Evolutionary conservation across 2,797 vertebrate species (phyloP), one percentile per base, ranked within the genome.

Genomic region (Anguilla anguilla): DNA sequence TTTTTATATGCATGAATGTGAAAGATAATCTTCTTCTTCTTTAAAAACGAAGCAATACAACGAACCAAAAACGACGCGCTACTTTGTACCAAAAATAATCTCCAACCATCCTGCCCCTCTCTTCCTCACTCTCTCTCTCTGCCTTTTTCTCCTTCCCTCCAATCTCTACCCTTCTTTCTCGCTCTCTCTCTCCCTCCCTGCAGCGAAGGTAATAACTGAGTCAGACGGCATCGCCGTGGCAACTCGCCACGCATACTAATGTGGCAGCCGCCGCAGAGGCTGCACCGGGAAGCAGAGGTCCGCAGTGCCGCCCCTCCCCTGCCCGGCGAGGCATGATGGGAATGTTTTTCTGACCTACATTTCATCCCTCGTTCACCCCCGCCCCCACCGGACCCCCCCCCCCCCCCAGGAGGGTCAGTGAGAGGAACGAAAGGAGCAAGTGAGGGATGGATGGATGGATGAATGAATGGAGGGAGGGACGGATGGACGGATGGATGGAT

Each of bases 291-390:
- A 28, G 81, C 81, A 82, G 84, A 25, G 77, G 53, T 77, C 35
- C 43, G 88, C 89, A 89, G 85, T 61, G 79, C 89, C 49, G 82
- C 89, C 91, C 81, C 91, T 86, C 31, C 91, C 92, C 87, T 79
- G 1, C 74, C 86, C 35, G 6, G 43, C 61, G 53, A 67, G 11
- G 89, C 91, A 91, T 87, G 89, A 93, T 87, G 57, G 88, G 89
- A 84, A 93, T 95, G 95, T 95, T 95, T 95, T 95, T 93, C 90
- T 95, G 95, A 95, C 95, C 95, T 92, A 95, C 93, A 95, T 95
- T 95, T 92, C 81, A 6, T 91, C 74, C 43, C 69, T 88, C 83
- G 22, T 83, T 81, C 51, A 6, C 1, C 51, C 59, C 72, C 79
- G 1, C 35, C 79, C 79, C 69, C 46, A 85, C 67, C 22, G 57